phyloP scores from a whole-genome alignment of 2,113 vertebrate species.

The Chloroceryle aenea region DNA sequence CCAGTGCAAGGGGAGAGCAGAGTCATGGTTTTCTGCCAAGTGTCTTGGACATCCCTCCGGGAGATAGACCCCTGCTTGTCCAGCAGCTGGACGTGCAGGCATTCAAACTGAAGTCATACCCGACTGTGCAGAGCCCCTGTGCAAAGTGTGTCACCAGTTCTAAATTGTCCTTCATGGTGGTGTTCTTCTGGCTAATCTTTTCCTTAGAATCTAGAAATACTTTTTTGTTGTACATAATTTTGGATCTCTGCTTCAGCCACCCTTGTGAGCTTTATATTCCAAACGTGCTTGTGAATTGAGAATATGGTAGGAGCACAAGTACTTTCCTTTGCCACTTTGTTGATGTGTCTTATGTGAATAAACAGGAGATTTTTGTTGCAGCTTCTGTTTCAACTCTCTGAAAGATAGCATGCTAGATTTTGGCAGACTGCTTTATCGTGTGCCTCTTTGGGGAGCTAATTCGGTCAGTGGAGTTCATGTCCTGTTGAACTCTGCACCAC shows the following conservation, averaged over 20 bases:
- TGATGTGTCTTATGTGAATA: neutral
- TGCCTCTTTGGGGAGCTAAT: neutral
- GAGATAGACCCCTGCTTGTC: neutral
- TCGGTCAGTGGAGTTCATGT: neutral
- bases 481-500: neutral
- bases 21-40: neutral
- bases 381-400: neutral
- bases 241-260: neutral
- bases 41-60: neutral
- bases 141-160: neutral
- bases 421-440: neutral
- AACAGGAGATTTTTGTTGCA: neutral
- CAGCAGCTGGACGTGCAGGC: neutral
- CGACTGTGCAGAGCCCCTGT: neutral
- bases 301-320: neutral
- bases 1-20: neutral
- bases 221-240: neutral
- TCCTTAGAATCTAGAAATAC: neutral
- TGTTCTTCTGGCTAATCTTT: neutral
- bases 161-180: neutral
- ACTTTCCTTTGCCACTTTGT: neutral
- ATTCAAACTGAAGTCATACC: neutral
- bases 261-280: neutral
- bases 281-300: neutral
- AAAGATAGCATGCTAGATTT: neutral